Conservation (phyloP, 2,888 invertebrate species). For the Drosophila anomalata region DNA sequence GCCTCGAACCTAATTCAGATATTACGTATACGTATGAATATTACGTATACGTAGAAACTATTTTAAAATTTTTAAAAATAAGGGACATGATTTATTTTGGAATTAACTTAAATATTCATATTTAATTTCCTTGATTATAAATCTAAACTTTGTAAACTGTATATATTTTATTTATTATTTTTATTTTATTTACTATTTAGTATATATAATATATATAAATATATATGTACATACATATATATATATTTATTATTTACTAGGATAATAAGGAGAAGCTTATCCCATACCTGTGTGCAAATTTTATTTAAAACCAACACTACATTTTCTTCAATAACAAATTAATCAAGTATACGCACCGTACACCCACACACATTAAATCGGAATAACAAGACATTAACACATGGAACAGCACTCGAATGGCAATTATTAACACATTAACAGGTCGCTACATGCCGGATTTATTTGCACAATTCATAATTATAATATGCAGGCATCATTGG, state of each 20-base stretch:
- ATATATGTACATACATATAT: no score
- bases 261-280: neutral
- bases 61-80: neutral
- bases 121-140: no score
- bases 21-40: neutral
- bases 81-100: neutral
- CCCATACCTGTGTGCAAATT: neutral
- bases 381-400: conserved; percentile 40
- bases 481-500: conserved; percentile 57
- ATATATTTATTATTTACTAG: no score
- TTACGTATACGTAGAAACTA: neutral
- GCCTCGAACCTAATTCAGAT: neutral
- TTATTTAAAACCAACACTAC: neutral
- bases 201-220: no score
- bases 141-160: no score
- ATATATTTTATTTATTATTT: no score
- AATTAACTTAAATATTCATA: no score
- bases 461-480: conserved; percentile 67
- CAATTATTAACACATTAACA: conserved; percentile 72
- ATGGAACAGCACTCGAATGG: conserved; percentile 42
- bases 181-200: no score
- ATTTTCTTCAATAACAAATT: conserved; percentile 42
- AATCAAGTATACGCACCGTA: conserved; percentile 45
- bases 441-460: conserved; percentile 58
- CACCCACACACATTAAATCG: conserved; percentile 4